Base-by-base conservation (phyloP, 1,140 invertebrate species). In the Drosophila rufa region DNA sequence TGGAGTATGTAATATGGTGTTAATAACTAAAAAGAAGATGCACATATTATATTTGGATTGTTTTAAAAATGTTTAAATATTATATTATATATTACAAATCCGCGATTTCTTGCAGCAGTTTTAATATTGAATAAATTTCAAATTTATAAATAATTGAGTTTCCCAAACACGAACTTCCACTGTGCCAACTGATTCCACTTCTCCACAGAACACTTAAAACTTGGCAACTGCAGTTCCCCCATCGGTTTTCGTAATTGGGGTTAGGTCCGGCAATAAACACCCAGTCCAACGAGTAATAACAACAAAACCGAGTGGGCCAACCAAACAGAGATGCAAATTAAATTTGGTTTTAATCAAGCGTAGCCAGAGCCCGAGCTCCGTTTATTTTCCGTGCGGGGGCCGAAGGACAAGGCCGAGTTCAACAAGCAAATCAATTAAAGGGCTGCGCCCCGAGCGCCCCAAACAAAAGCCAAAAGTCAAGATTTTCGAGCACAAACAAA, bases 301-400 rank as follows among this genome's bases (percentile, higher is more conserved):
- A 70, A 47, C 62, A 40, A 70, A 68, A 19, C 47, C 74, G 22
- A 76, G 65, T 60, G 68, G 77, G 70, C 45, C 38, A 71, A 59
- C 53, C 25, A 45, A 73, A 40, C 40, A 19, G 45, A 73, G 30
- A 89, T 89, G 74, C 79, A 90, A 90, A 89, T 89, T 75, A 84
- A 90, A 89, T 89, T 90, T 85, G 75, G 67, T 85, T 81, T 89
- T 90, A 90, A 90, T 90, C 85, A 90, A 90, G 78, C 69, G 40
- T 46, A 58, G 58, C 36, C 27, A 3, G 1, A 48, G 46, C 46
- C 6, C 12, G 2, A 15, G 14, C 33, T 6, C 45, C 68, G 56
- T 69, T 61, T 70, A 45, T 69, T 69, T 55, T 67, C 75, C 56
- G 25, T 59, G 78, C 73, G 75, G 64, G 78, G 82, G 79, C 56